Percentiles rank a stretch among this genome's conserved stretches.
phyloP scores from a whole-genome alignment of 2,888 invertebrate genomes.

The Zhuqinia jingwanae region DNA sequence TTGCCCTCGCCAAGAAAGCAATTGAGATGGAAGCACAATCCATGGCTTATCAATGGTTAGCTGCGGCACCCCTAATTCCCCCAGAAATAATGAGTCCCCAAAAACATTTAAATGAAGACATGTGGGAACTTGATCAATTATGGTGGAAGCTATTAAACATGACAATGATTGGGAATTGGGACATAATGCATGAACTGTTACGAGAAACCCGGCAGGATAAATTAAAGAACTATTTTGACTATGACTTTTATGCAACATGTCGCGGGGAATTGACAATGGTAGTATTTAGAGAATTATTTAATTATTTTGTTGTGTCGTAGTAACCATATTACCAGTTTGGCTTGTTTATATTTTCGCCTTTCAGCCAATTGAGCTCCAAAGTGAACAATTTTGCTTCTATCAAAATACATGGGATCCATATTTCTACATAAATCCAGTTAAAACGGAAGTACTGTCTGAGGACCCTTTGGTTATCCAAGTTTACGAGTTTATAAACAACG shows the following conservation, averaged over 20 bases:
- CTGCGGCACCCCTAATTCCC: background rate
- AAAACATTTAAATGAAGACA: background rate
- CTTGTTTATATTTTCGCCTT: background rate
- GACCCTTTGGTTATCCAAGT: slow-evolving; percentile 32
- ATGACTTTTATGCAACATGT: background rate
- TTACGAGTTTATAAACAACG: background rate
- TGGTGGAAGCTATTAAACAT: background rate
- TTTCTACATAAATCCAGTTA: slow-evolving; percentile 34
- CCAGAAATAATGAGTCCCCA: background rate
- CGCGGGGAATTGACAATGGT: background rate
- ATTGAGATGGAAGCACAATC: background rate
- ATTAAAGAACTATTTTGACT: background rate
- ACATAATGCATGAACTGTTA: background rate
- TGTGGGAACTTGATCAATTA: background rate
- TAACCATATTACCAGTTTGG: background rate
- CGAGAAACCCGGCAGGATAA: background rate
- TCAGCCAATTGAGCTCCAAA: background rate
- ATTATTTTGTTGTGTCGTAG: background rate
- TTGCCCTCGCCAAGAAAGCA: background rate
- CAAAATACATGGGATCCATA: slow-evolving; percentile 4
- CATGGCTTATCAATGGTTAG: slow-evolving; percentile 30
- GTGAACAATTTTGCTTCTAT: background rate
- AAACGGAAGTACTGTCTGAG: slow-evolving; percentile 32
- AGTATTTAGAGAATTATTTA: too few species aligned
- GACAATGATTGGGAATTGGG: background rate